Evolutionary conservation across 2,797 vertebrate genomes (phyloP).

Genomic region (Manis crassicaudata): DNA sequence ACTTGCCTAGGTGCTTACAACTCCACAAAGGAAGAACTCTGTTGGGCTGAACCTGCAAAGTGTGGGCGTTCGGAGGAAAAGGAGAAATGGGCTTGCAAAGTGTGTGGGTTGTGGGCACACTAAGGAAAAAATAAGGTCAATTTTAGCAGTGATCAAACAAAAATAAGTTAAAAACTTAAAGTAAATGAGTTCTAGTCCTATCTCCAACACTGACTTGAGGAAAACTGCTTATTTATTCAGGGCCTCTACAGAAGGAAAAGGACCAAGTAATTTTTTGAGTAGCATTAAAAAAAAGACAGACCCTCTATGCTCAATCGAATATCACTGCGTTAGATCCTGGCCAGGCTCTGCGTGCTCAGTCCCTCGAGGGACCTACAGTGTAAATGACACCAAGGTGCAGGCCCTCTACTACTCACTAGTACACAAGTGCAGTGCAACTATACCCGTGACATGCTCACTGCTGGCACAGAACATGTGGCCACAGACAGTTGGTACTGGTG

Average conservation of each 20-base stretch:
- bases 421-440: fast-evolving
- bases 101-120: too few relatives aligned
- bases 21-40: background rate
- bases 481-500: background rate
- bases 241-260: background rate
- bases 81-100: background rate
- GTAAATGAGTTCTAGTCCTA: background rate
- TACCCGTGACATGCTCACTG: fast-evolving
- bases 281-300: background rate
- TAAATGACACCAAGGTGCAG: background rate
- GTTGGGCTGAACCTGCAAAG: background rate
- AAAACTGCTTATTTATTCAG: background rate
- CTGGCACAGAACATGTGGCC: background rate
- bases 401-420: background rate
- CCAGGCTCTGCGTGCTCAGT: background rate
- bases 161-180: background rate
- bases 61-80: fast-evolving
- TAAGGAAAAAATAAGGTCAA: background rate
- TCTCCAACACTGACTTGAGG: background rate
- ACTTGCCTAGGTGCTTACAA: background rate
- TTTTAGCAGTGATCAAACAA: background rate
- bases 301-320: background rate
- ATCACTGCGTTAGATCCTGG: background rate
- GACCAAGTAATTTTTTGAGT: background rate
- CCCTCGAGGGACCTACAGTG: background rate